Conservation (phyloP, 2,888 invertebrate genomes). For the Entomobrya multifasciata region DNA sequence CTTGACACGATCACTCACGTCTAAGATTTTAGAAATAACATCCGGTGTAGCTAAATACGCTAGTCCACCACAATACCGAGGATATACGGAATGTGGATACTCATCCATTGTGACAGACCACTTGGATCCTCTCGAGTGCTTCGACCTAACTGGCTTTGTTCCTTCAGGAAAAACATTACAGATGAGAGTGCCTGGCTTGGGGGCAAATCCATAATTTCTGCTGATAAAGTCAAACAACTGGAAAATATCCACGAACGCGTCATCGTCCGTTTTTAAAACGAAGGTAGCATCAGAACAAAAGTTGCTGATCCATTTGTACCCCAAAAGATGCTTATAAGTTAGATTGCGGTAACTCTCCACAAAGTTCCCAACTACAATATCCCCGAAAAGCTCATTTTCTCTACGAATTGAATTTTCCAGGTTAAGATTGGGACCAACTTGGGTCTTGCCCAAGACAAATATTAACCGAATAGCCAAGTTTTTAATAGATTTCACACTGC, state of each 20-base stretch:
- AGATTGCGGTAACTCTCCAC: constrained; percentile 80
- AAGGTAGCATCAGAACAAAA: constrained; percentile 79
- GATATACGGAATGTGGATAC: constrained; percentile 80
- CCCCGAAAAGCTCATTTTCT: constrained; percentile 79
- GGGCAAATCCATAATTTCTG: constrained; percentile 76
- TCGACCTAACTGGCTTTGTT: constrained; percentile 75
- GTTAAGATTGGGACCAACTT: constrained; percentile 19
- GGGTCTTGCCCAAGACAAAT: constrained; percentile 79
- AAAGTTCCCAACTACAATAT: constrained; percentile 78
- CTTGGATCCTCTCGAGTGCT: constrained; percentile 74
- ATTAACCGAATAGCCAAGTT: constrained; percentile 77
- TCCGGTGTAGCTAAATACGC: constrained; percentile 80
- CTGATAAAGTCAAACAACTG: constrained; percentile 79
- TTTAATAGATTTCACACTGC: constrained; percentile 77
- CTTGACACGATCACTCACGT: constrained; percentile 80
- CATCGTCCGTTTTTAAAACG: constrained; percentile 80
- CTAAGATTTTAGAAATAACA: constrained; percentile 80
- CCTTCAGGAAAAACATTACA: constrained; percentile 80
- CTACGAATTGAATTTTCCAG: constrained; percentile 77
- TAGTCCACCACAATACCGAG: constrained; percentile 80
- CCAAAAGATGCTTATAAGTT: constrained; percentile 80
- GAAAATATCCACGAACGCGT: constrained; percentile 80
- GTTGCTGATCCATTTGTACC: constrained; percentile 79
- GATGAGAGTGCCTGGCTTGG: constrained; percentile 71
- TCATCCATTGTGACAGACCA: constrained; percentile 80